Conservation (phyloP, 2,113 vertebrate species). For the Mixornis gularis region DNA sequence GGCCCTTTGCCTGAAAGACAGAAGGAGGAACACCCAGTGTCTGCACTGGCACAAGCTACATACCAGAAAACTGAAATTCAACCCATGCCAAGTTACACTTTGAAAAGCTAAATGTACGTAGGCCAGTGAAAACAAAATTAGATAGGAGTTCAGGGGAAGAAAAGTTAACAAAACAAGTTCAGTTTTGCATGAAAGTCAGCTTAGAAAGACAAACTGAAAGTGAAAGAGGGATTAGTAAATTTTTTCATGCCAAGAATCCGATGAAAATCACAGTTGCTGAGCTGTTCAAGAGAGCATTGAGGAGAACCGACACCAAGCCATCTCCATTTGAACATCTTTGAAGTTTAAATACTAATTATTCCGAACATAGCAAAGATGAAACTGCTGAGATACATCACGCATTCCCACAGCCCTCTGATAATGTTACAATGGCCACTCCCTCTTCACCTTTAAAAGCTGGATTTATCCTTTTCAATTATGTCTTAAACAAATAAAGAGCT, state of each 20-base stretch:
- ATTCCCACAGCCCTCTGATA: not conserved
- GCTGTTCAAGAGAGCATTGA: not conserved
- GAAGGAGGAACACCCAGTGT: slow-evolving; percentile 59
- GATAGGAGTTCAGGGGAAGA: not conserved
- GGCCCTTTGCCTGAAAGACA: slow-evolving; percentile 57
- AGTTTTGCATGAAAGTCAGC: not conserved
- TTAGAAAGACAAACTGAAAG: slow-evolving; percentile 31
- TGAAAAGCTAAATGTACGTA: slow-evolving; percentile 8
- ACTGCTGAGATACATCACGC: not conserved
- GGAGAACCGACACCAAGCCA: not conserved
- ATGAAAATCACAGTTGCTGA: not conserved
- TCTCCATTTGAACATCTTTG: not conserved
- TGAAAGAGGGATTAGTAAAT: not conserved
- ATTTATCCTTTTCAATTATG: not conserved
- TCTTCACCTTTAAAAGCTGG: not conserved
- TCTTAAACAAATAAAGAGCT: not conserved
- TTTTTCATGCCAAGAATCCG: not conserved
- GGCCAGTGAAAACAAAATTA: slow-evolving; percentile 39
- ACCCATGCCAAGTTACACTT: slow-evolving; percentile 44
- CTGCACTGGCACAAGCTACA: slow-evolving; percentile 50
- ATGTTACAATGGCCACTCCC: no score
- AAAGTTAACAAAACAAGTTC: slow-evolving; percentile 17
- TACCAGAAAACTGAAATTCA: slow-evolving; percentile 52
- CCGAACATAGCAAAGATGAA: not conserved
- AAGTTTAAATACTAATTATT: not conserved